These are phyloP conservation scores for Drosophila birchii DNA, from an alignment of 2,888 invertebrate species.

Conservation along the genomic window DNA sequence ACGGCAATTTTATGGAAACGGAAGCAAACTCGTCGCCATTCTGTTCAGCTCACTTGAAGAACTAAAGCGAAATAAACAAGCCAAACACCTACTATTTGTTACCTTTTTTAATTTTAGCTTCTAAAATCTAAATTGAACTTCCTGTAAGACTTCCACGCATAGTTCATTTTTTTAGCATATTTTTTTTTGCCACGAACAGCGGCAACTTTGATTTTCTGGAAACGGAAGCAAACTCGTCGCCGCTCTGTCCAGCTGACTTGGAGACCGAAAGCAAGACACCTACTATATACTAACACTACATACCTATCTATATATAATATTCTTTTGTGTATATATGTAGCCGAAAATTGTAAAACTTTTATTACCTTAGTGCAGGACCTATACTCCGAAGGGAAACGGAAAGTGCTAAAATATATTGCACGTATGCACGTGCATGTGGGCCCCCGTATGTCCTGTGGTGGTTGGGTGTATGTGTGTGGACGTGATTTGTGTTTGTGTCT, in stretches of 20 bases:
- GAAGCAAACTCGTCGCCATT: not conserved
- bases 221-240: constrained; percentile 1
- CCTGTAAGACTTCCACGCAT: not conserved
- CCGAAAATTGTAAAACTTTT: constrained; percentile 39
- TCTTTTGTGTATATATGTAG: constrained; percentile 1
- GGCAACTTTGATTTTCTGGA: constrained; percentile 14
- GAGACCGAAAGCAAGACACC: not conserved
- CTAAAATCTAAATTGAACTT: not conserved
- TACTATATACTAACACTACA: not conserved
- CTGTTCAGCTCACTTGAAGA: constrained; percentile 22
- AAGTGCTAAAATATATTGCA: constrained; percentile 45
- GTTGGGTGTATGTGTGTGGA: constrained; percentile 18
- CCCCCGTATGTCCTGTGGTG: not conserved
- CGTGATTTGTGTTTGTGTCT: constrained; percentile 37
- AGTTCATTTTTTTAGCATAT: constrained; percentile 12
- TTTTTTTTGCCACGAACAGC: constrained; percentile 12
- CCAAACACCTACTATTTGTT: constrained; percentile 1
- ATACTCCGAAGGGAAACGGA: constrained; percentile 40
- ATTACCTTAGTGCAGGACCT: constrained; percentile 37
- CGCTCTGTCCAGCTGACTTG: constrained; percentile 29
- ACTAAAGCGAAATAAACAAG: not conserved
- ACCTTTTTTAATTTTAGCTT: no score
- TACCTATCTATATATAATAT: not conserved
- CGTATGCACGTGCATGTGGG: constrained; percentile 26
- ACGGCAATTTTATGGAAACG: constrained; percentile 17